These are phyloP conservation scores for Clarias platycephalus DNA, from an alignment of 2,797 vertebrate species.

Conservation along the genomic window DNA sequence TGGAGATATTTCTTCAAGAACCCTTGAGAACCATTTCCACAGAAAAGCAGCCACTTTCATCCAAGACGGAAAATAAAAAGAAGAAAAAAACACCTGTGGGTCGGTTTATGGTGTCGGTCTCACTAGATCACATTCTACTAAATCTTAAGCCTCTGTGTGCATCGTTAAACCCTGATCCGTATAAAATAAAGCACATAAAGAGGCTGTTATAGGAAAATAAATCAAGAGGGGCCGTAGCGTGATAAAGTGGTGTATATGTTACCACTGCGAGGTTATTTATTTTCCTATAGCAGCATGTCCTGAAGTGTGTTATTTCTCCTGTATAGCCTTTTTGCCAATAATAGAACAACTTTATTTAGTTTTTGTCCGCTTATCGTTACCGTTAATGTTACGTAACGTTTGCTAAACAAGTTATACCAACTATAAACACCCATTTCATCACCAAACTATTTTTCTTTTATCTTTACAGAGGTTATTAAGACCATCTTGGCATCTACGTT, in stretches of 20 bases:
- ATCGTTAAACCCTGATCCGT: not conserved
- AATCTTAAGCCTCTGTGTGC: not conserved
- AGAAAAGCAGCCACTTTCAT: not conserved
- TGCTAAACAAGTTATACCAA: not conserved
- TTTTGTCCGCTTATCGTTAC: not conserved
- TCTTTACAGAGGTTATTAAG: not conserved
- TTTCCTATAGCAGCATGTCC: not conserved
- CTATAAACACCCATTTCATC: not conserved
- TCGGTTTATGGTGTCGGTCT: not conserved
- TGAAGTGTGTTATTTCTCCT: no score
- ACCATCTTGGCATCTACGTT: not conserved
- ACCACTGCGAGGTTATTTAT: fast-evolving
- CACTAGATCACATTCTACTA: not conserved
- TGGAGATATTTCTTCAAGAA: not conserved
- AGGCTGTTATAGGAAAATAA: not conserved
- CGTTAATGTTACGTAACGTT: not conserved
- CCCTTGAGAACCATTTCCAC: not conserved
- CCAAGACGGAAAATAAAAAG: not conserved
- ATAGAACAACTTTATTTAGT: not conserved
- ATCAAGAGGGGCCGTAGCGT: no score
- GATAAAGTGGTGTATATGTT: not conserved
- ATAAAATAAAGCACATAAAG: not conserved
- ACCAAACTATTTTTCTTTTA: not conserved
- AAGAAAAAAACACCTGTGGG: not conserved
- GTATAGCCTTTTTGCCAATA: not conserved